These are phyloP conservation scores for Lordiphosa andalusiaca DNA, from an alignment of 2,888 invertebrate genomes.

Conservation along the genomic window DNA sequence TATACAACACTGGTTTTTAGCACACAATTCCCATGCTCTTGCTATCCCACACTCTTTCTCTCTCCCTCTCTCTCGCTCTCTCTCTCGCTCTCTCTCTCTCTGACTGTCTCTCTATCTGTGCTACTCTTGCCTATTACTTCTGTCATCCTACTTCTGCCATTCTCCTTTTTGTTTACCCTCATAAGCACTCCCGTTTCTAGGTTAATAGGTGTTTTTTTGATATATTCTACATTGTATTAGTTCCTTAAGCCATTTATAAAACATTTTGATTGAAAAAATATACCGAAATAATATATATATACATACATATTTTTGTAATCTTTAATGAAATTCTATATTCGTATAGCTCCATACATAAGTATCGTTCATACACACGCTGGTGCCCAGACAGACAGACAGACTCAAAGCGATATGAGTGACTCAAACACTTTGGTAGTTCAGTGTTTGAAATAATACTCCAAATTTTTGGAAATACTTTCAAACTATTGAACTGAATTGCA, in stretches of 20 bases:
- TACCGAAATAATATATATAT: constrained; percentile 20
- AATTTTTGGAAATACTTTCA: neutral
- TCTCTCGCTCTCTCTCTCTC: constrained; percentile 16
- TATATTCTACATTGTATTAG: constrained; percentile 39
- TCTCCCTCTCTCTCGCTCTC: constrained; percentile 10
- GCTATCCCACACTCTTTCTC: neutral
- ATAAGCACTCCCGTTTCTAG: constrained; percentile 3
- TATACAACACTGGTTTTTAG: constrained; percentile 37
- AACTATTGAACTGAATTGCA: neutral
- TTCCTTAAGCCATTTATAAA: constrained; percentile 33
- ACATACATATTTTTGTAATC: constrained; percentile 2
- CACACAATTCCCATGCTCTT: constrained; percentile 19
- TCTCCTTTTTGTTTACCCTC: too few relatives aligned
- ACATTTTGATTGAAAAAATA: constrained; percentile 23
- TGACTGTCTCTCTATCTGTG: constrained; percentile 3
- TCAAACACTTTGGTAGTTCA: too few relatives aligned
- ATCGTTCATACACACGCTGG: constrained; percentile 23
- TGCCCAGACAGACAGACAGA: constrained; percentile 27
- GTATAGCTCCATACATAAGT: too few relatives aligned
- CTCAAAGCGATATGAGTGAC: constrained; percentile 7
- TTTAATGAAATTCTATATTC: neutral
- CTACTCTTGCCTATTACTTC: too few relatives aligned
- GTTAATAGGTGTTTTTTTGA: constrained; percentile 45
- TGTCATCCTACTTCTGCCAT: too few relatives aligned
- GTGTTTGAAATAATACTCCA: too few relatives aligned